Base-by-base conservation (phyloP, 2,797 vertebrate species). In the Diceros bicornis region DNA sequence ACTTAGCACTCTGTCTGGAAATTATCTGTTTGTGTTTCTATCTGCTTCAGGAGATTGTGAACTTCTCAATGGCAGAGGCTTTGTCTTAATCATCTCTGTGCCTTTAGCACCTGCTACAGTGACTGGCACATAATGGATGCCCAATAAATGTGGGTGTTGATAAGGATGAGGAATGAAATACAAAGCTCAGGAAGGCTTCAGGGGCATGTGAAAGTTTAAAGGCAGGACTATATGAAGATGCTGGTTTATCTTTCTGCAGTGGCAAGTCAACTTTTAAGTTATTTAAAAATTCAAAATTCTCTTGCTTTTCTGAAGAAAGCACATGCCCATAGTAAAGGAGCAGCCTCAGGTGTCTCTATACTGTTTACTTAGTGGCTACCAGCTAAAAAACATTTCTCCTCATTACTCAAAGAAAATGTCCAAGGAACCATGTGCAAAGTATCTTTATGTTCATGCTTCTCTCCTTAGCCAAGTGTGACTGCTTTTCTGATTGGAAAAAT, bases 281-380 rank as follows among this genome's bases (percentile, higher is more conserved):
- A 89, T 57, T 81, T n/a, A 87, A 74, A 95, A 87, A 50, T 61
- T 93, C 6, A 94, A 34, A 96, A 64, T 59, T 89, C 32, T 72
- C 16, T 18, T 96, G 34, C 29, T 96, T 88, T 97, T 75, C 75
- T 90, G 79, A 93, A 79, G 57, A 96, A 92, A 93, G 11, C 27
- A 41, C 8, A 18, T 74, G 59, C 21, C 21, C 27, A 91, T 91
- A 79, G 52, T 86, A 69, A 64, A 92, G 78, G 75, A 96, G 32
- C 44, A 89, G n/a, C 20, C 29, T 64, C 18, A 27, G 50, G 34
- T 68, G 16, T 85, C 34, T 82, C 34, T 91, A 2, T 93, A 91
- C 32, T 72, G 13, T 41, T 32, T 64, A 34, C 44, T 69, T 44
- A 12, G 23, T 89, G 44, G 21, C 87, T 52, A 52, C 55, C 23